Evolutionary conservation across 2,797 vertebrate genomes (phyloP).

Genomic region (Apogon hyalosoma): DNA sequence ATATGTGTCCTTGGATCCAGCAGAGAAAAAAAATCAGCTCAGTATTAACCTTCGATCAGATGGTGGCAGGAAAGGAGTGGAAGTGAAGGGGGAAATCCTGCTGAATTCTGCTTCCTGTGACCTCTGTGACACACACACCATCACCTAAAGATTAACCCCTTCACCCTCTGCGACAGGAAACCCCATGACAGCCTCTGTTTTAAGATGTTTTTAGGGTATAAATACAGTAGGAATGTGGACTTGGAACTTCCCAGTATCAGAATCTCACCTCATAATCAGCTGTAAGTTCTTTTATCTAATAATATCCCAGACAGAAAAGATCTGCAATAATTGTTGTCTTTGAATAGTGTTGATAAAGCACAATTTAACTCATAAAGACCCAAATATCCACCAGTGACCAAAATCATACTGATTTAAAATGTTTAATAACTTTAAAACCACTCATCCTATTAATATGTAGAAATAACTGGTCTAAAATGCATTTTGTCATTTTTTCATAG

Average conservation of each 20-base stretch:
- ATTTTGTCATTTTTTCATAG: no score
- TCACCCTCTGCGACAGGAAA: conserved; percentile 52
- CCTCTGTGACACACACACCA: conserved; percentile 52
- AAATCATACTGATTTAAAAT: no score
- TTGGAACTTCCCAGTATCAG: conserved; percentile 17
- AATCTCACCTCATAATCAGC: conserved; percentile 1
- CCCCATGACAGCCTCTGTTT: conserved; percentile 15
- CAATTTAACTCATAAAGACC: no score
- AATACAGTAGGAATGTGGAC: conserved; percentile 10
- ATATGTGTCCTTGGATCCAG: conserved; percentile 50
- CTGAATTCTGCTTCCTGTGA: conserved; percentile 69
- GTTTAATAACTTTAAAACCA: no score
- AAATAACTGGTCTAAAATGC: no score
- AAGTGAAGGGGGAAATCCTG: conserved; percentile 77
- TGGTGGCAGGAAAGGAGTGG: conserved; percentile 54
- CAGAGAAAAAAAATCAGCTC: conserved; percentile 44
- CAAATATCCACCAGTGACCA: no score
- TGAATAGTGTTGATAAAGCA: no score
- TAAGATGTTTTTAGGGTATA: conserved; percentile 9
- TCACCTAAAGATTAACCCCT: conserved; percentile 44
- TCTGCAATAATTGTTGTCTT: neutral
- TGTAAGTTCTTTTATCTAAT: neutral
- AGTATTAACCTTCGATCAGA: conserved; percentile 61
- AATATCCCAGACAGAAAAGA: neutral
- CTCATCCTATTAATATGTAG: no score